Conservation (phyloP, 1,140 invertebrate species). For the Grapholita molesta region DNA sequence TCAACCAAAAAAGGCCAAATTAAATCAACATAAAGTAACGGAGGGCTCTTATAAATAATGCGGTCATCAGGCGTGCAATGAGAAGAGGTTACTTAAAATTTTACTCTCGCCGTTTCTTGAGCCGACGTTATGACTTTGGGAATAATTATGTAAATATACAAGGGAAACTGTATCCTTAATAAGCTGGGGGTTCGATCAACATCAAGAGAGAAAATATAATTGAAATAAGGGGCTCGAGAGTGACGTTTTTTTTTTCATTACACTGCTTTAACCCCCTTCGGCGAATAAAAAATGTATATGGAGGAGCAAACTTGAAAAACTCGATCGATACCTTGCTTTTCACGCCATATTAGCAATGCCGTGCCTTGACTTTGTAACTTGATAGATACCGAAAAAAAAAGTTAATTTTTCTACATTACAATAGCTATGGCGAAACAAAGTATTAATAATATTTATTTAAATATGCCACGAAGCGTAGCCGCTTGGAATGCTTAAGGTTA, state of each 20-base stretch:
- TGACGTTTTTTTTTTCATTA: conserved; percentile 6
- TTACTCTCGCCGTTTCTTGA: conserved; percentile 22
- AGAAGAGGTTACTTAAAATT: conserved; percentile 33
- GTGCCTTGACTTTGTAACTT: no score
- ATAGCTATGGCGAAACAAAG: no score
- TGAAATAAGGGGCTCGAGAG: conserved; percentile 6
- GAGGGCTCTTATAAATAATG: conserved; percentile 32
- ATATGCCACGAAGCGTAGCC: neutral
- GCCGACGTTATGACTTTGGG: conserved; percentile 17
- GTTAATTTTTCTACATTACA: no score
- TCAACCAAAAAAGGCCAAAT: conserved; percentile 25
- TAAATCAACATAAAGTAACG: conserved; percentile 31
- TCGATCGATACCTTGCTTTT: no score
- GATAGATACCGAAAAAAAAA: no score
- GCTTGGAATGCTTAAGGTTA: neutral
- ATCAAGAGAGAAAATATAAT: conserved; percentile 17
- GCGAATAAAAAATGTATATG: neutral
- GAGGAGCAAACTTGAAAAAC: neutral
- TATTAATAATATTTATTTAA: neutral
- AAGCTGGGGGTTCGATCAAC: conserved; percentile 5
- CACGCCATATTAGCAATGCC: no score
- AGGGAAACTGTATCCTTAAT: conserved; percentile 17
- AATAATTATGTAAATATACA: conserved; percentile 34
- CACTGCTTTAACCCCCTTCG: neutral
- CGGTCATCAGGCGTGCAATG: conserved; percentile 22